phyloP scores from a whole-genome alignment of 2,888 invertebrate genomes.

The Athetis lepigone region DNA sequence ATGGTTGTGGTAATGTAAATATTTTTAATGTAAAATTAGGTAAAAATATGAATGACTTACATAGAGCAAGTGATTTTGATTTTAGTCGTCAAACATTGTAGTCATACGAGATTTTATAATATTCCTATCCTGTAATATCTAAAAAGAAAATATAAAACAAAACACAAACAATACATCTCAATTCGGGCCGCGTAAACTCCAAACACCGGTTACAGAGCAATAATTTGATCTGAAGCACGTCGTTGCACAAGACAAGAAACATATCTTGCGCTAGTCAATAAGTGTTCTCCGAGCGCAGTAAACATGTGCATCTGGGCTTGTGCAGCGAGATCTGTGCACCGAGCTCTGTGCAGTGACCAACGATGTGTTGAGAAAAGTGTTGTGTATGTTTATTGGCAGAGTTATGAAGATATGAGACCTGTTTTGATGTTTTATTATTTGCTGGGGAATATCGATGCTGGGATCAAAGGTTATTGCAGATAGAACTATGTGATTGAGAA shows the following conservation, averaged over 20 bases:
- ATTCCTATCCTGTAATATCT: too few species aligned
- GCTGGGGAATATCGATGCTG: too few species aligned
- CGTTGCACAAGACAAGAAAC: constrained; percentile 51
- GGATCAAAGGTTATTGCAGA: too few species aligned
- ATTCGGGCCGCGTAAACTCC: constrained; percentile 13
- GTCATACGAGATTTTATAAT: too few species aligned
- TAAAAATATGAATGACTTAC: too few species aligned
- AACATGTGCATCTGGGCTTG: constrained; percentile 50
- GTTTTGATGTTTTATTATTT: not conserved
- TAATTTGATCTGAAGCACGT: constrained; percentile 55
- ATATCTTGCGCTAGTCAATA: constrained; percentile 60
- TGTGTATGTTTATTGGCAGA: constrained; percentile 15
- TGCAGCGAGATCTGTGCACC: constrained; percentile 32
- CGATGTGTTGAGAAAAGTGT: constrained; percentile 18
- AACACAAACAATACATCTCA: constrained; percentile 11
- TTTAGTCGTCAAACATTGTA: too few species aligned
- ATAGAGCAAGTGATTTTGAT: too few species aligned
- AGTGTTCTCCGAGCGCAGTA: constrained; percentile 42
- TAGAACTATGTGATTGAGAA: too few species aligned
- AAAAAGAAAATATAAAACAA: not conserved
- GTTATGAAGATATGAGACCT: constrained; percentile 6
- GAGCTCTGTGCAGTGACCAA: constrained; percentile 11
- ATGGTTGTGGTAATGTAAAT: too few species aligned
- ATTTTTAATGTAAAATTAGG: too few species aligned
- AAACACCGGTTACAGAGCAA: constrained; percentile 43